These are phyloP conservation scores for Dyspetes luteomarginatus DNA, from an alignment of 2,888 invertebrate genomes.

Conservation along the genomic window DNA sequence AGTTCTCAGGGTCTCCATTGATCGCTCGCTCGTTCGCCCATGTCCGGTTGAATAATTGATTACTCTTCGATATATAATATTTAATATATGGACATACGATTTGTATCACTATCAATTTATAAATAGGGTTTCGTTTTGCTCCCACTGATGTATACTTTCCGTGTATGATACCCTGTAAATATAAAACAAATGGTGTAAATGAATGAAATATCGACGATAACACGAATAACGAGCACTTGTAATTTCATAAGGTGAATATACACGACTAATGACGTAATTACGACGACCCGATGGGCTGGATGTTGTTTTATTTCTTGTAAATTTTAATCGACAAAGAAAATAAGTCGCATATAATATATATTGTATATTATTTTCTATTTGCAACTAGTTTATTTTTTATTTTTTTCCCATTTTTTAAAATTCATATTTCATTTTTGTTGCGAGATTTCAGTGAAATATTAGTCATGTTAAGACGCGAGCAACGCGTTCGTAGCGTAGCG, in stretches of 20 bases:
- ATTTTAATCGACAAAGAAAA: constrained; percentile 27
- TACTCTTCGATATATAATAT: constrained; percentile 49
- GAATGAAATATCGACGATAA: constrained; percentile 73
- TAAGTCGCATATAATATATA: constrained; percentile 9
- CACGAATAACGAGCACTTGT: constrained; percentile 74
- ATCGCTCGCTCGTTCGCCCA: constrained; percentile 38
- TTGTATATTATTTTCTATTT: constrained; percentile 15
- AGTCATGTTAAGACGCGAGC: constrained; percentile 50
- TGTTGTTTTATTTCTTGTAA: constrained; percentile 53
- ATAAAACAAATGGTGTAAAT: constrained; percentile 74
- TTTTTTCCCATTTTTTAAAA: constrained; percentile 23
- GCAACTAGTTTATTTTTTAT: not conserved
- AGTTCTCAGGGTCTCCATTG: constrained; percentile 52
- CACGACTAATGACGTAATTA: constrained; percentile 51
- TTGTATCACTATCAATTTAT: not conserved
- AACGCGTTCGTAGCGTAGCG: constrained; percentile 40
- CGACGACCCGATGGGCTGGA: constrained; percentile 65
- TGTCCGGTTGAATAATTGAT: constrained; percentile 46
- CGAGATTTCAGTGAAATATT: constrained; percentile 38
- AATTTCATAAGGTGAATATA: constrained; percentile 74
- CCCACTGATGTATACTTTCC: constrained; percentile 53
- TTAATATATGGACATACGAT: constrained; percentile 40
- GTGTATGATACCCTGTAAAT: constrained; percentile 78
- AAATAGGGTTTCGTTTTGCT: constrained; percentile 55
- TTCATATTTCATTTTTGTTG: constrained; percentile 1